Conservation (phyloP, 2,888 invertebrate species). For the Ophraella communa region DNA sequence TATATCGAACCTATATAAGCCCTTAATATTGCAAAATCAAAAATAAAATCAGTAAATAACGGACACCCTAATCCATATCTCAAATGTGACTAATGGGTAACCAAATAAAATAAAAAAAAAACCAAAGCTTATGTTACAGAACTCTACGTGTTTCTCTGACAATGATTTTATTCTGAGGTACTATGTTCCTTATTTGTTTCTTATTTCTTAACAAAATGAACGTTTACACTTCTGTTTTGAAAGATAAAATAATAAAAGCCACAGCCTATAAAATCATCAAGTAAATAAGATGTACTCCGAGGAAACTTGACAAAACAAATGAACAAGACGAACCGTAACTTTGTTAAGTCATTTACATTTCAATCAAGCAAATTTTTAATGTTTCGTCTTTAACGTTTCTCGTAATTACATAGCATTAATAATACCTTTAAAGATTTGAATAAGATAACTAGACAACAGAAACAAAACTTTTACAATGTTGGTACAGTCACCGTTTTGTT, state of each 20-base stretch:
- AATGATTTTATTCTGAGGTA: too few relatives aligned
- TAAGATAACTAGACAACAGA: not conserved
- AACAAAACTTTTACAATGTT: slow-evolving; percentile 12
- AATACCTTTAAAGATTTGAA: not conserved
- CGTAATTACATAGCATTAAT: slow-evolving; percentile 20
- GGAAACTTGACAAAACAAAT: slow-evolving; percentile 9
- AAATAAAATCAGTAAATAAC: too few relatives aligned
- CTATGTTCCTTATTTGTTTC: too few relatives aligned
- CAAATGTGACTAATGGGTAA: too few relatives aligned
- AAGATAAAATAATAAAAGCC: not conserved
- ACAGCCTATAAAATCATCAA: not conserved
- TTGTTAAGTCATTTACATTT: slow-evolving; percentile 26
- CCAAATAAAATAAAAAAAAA: too few relatives aligned
- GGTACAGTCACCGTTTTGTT: not conserved
- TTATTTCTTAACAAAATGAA: not conserved
- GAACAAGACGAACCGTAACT: slow-evolving; percentile 15
- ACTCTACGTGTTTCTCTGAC: too few relatives aligned
- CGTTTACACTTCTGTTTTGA: not conserved
- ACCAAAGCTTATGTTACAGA: too few relatives aligned
- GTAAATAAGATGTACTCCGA: not conserved
- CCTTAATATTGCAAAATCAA: too few relatives aligned
- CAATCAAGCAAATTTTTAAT: slow-evolving; percentile 17
- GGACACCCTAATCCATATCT: too few relatives aligned
- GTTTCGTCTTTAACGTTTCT: slow-evolving; percentile 8
- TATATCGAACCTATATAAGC: too few relatives aligned